These are phyloP conservation scores for Uria aalge DNA, from an alignment of 2,113 vertebrate species.

Conservation along the genomic window DNA sequence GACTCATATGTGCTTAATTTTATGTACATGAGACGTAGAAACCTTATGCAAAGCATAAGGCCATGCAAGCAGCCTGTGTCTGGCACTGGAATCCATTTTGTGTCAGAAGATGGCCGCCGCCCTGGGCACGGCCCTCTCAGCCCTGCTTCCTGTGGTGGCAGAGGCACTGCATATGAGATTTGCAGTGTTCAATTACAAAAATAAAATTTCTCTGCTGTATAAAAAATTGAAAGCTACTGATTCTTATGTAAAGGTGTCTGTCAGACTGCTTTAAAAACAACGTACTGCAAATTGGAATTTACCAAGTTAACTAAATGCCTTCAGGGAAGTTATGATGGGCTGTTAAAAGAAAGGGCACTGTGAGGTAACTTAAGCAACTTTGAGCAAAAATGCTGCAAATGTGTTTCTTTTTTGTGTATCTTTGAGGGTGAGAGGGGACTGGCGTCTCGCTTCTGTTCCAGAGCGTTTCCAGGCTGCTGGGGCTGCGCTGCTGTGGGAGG, in stretches of 20 bases:
- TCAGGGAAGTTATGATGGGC: not conserved
- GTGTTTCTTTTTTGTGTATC: not conserved
- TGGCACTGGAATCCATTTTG: not conserved
- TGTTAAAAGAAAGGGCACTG: not conserved
- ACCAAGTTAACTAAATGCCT: not conserved
- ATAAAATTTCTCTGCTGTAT: not conserved
- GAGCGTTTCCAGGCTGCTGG: not conserved
- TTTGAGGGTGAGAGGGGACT: not conserved
- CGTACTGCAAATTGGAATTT: not conserved
- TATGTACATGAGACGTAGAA: not conserved
- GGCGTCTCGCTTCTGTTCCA: not conserved
- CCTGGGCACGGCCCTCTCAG: not conserved
- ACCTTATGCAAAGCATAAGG: fast-evolving
- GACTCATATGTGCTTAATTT: not conserved
- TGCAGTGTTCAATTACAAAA: not conserved
- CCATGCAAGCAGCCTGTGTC: fast-evolving
- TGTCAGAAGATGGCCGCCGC: not conserved
- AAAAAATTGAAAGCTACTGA: not conserved
- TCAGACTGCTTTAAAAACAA: not conserved
- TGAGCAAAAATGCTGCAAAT: not conserved
- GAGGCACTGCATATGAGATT: fast-evolving
- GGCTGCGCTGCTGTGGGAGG: not conserved
- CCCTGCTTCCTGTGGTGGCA: not conserved
- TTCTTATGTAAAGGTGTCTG: not conserved
- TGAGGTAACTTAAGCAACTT: not conserved